Evolutionary conservation across 2,113 vertebrate genomes (phyloP).

Genomic region (Tylochromis polylepis): DNA sequence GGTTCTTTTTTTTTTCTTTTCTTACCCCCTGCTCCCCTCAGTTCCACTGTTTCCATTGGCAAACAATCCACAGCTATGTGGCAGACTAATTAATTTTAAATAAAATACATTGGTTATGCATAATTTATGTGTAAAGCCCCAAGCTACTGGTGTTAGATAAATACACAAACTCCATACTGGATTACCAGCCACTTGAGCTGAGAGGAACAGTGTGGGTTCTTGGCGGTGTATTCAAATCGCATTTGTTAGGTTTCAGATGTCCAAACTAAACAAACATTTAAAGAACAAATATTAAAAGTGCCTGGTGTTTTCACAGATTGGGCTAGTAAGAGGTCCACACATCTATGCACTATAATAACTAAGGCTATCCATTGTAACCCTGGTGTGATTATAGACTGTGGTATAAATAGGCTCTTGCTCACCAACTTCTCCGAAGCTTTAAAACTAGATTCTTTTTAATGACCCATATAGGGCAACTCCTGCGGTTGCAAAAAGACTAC

Average conservation of each 20-base stretch:
- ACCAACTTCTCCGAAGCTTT: not conserved
- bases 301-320: conserved; percentile 11
- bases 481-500: not conserved
- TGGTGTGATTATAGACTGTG: not conserved
- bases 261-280: conserved; percentile 68
- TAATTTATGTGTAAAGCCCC: conserved; percentile 72
- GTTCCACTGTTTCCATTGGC: conserved; percentile 65
- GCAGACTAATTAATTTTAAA: conserved; percentile 75
- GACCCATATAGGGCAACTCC: not conserved
- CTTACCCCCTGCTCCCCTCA: not conserved
- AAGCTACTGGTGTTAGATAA: conserved; percentile 73
- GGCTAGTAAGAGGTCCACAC: not conserved
- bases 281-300: conserved; percentile 40
- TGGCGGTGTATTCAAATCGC: conserved; percentile 42
- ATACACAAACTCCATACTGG: conserved; percentile 70
- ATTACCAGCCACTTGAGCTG: conserved; percentile 62
- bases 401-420: not conserved
- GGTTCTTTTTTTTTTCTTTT: not conserved
- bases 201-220: conserved; percentile 35
- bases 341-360: not conserved
- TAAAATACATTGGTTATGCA: conserved; percentile 72
- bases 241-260: conserved; percentile 36
- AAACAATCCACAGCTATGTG: conserved; percentile 46
- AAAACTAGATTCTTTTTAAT: not conserved
- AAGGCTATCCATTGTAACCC: not conserved